Evolutionary conservation across 2,113 vertebrate genomes (phyloP).

Genomic region (Centropus unirufus): DNA sequence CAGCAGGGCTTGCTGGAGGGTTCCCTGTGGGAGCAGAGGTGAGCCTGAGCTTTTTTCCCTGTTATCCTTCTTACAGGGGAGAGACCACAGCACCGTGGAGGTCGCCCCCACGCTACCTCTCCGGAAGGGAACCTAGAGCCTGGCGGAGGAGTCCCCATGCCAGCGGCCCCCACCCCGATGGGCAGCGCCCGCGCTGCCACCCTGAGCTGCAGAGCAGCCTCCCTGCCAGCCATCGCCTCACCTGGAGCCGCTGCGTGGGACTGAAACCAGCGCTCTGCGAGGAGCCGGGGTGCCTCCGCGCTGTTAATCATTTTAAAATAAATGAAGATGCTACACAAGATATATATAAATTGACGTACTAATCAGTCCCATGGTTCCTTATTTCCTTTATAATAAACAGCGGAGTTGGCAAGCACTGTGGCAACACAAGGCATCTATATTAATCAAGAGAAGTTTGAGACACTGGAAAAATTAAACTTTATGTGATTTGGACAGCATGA

Average conservation of each 20-base stretch:
- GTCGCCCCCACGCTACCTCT: slow-evolving; percentile 86
- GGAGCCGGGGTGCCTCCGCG: slow-evolving; percentile 27
- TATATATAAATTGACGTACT: slow-evolving; percentile 67
- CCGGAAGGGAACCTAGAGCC: slow-evolving; percentile 90
- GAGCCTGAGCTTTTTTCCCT: slow-evolving; percentile 36
- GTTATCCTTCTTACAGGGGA: slow-evolving; percentile 74
- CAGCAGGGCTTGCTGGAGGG: background rate
- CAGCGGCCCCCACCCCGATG: slow-evolving; percentile 66
- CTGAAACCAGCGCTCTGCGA: background rate
- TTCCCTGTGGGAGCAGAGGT: background rate
- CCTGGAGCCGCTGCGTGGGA: slow-evolving; percentile 23
- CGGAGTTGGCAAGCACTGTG: slow-evolving; percentile 64
- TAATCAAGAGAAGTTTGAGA: slow-evolving; percentile 74
- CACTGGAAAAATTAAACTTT: slow-evolving; percentile 79
- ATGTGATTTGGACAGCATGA: slow-evolving; percentile 66
- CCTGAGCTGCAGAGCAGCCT: slow-evolving; percentile 13
- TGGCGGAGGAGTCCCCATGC: background rate
- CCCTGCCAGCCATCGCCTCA: background rate
- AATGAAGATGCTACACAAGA: slow-evolving; percentile 62
- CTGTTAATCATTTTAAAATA: slow-evolving; percentile 41
- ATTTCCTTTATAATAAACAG: slow-evolving; percentile 60
- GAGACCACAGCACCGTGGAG: slow-evolving; percentile 83
- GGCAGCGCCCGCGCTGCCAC: background rate
- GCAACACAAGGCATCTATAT: slow-evolving; percentile 63
- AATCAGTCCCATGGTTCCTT: slow-evolving; percentile 66